A percentile compares a stretch with the other conserved stretches of the same genome.
These are phyloP conservation scores for Turdus rufiventris DNA, from an alignment of 2,113 vertebrate genomes.

Conservation along the genomic window DNA sequence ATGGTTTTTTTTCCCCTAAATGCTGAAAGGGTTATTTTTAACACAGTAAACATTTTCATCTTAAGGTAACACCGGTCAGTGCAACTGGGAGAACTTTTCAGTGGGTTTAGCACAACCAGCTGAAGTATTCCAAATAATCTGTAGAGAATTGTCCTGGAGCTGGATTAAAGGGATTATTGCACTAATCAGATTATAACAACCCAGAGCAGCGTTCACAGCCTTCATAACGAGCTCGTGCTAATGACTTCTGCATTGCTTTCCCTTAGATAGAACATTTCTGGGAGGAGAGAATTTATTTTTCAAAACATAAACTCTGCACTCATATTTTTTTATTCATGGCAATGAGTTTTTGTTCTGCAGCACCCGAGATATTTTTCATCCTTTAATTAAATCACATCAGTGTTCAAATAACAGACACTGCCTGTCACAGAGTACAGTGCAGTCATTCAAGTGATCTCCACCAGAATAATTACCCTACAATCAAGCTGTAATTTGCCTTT, in stretches of 20 bases:
- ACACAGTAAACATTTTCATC: not conserved
- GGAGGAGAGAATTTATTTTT: not conserved
- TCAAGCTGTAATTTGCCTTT: conserved; percentile 15
- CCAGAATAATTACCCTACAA: not conserved
- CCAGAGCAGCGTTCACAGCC: not conserved
- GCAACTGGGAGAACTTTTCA: not conserved
- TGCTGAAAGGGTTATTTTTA: conserved; percentile 46
- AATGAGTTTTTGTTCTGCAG: not conserved
- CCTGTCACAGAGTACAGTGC: not conserved
- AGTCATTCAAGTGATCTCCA: not conserved
- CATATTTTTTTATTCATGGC: not conserved
- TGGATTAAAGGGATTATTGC: not conserved
- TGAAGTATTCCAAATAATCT: not conserved
- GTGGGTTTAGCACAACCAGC: not conserved
- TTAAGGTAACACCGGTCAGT: not conserved
- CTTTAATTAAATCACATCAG: not conserved
- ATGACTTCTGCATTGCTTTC: not conserved
- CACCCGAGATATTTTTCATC: not conserved
- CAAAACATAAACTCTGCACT: not conserved
- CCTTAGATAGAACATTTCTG: not conserved
- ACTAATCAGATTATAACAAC: not conserved
- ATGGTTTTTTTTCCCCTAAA: not conserved
- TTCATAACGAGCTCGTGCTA: not conserved
- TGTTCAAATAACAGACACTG: not conserved
- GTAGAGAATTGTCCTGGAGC: not conserved